Evolutionary conservation across 92 coral and sea anemone genomes (phyloP), one percentile per base, ranked within the genome.

Genomic region (Isaurus tuberculatus): DNA sequence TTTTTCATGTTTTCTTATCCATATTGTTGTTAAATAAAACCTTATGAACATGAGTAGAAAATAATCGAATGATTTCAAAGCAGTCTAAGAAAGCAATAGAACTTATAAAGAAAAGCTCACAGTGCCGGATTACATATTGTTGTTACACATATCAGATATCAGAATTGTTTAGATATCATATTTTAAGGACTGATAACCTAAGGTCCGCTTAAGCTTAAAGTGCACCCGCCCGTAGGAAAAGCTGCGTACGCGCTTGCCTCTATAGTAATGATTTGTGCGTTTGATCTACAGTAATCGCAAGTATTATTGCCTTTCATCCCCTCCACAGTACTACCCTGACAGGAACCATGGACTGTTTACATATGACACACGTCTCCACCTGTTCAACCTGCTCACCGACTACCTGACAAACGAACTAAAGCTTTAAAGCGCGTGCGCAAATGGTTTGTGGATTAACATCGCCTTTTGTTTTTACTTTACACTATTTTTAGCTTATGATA

Each of bases 281-380:
- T 10, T 14, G 20, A 49, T 60, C 66, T 60, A 26, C 66, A 60
- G 1, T 60, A 10, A 60, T 60, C 66, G 23, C 4, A 28, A 13
- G 30, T 73, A n/a, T 49, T 22, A 37, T 30, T 15, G 20, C 79
- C 30, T 13, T 0, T 40, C 46, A 40, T 13, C 46, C 11, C 46
- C 46, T 67, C 29, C 80, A 74, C 90, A 95, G 99, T 94, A 91
- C 72, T 96, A 96, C 83, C 93, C 99, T 0, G 99, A 96, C 90
- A 94, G 88, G 81, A 90, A 90, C 32, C 99, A 96, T 64, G 85
- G 94, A 19, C 83, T 96, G 30, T 70, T 79, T 79, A 98, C 95
- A 16, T 69, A 23, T 9, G 65, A 75, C 75, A 86, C 94, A 26
- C 73, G 87, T 25, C 65, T 79, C 16, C 98, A 94, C 83, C 82